phyloP scores from a whole-genome alignment of 2,888 invertebrate species.

The Nymphalis c-album region DNA sequence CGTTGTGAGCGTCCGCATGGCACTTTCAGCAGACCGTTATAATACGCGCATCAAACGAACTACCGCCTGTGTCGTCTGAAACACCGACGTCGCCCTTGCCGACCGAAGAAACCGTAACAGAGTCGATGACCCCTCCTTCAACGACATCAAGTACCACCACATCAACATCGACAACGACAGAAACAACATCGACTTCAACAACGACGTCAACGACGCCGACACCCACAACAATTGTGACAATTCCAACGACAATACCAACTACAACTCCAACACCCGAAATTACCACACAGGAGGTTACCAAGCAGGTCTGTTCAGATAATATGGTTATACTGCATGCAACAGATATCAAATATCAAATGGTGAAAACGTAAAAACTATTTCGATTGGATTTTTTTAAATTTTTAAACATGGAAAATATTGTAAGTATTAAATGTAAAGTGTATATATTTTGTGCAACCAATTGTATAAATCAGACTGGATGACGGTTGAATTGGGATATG shows the following conservation, averaged over 20 bases:
- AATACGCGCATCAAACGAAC: constrained; percentile 75
- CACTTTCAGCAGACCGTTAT: constrained; percentile 81
- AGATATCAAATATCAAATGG: not conserved
- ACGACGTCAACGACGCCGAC: constrained; percentile 46
- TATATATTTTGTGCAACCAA: constrained; percentile 4
- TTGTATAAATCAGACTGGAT: constrained; percentile 6
- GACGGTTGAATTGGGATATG: not conserved
- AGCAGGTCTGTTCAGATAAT: constrained; percentile 58
- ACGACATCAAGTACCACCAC: constrained; percentile 40
- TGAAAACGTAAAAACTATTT: not conserved
- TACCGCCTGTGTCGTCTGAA: constrained; percentile 59
- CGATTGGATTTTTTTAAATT: not conserved
- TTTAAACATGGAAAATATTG: not conserved
- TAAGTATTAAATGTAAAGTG: constrained; percentile 6
- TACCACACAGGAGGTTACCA: constrained; percentile 63
- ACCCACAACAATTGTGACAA: constrained; percentile 42
- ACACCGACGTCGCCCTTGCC: constrained; percentile 53
- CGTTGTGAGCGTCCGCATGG: constrained; percentile 79
- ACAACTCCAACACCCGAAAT: constrained; percentile 60
- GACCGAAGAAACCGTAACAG: constrained; percentile 47
- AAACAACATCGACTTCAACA: constrained; percentile 49
- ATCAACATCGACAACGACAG: constrained; percentile 43
- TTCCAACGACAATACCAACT: constrained; percentile 45
- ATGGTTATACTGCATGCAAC: constrained; percentile 28
- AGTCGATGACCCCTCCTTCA: constrained; percentile 43